Base-by-base conservation (phyloP, 2,113 vertebrate species). In the Balaeniceps rex region DNA sequence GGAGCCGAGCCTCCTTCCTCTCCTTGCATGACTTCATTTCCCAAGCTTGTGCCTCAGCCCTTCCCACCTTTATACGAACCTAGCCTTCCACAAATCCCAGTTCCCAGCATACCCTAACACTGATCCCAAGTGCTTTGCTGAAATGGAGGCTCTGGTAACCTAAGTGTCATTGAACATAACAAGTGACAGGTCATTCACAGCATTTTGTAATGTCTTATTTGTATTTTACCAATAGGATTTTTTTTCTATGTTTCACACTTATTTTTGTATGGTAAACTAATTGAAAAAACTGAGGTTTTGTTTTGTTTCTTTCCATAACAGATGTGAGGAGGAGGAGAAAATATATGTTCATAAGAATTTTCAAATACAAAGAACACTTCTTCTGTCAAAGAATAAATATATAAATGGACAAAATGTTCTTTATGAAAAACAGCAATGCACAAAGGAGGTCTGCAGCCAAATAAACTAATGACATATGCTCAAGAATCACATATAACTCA, bases 11-110 rank as follows among this genome's bases (percentile, higher is more conserved):
- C 19, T 84, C 29, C 17, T 77, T 60, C 13, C 7, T 64, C 10
- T 55, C 33, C 18, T 52, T 34, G 7, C 0, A 0, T 19, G 29
- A 42, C 14, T 63, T 58, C 6, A 19, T 83, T 83, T 80, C 44
- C 11, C 1, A 68, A 78, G 29, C 18, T 47, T 2, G 2, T 54
- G 12, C 14, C 38, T 85, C 66, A 76, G 24, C 13, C 19, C 34
- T 55, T 77, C 40, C 15, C 14, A 51, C 10, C 6, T 69, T n/a
- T n/a, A 31, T 7, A 42, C 0, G 3, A 4, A 51, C 1, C 2
- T 17, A 18, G 6, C 4, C 26, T 88, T 76, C 25, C 44, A 38
- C 15, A 93, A 42, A 72, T 38, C 24, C 26, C 23, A 17, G 0
- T 72, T 83, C 21, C 29, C 77, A 58, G 33, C 63, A 42, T n/a